These are phyloP conservation scores for Scytalopus superciliaris DNA, from an alignment of 2,113 vertebrate genomes.

Conservation along the genomic window DNA sequence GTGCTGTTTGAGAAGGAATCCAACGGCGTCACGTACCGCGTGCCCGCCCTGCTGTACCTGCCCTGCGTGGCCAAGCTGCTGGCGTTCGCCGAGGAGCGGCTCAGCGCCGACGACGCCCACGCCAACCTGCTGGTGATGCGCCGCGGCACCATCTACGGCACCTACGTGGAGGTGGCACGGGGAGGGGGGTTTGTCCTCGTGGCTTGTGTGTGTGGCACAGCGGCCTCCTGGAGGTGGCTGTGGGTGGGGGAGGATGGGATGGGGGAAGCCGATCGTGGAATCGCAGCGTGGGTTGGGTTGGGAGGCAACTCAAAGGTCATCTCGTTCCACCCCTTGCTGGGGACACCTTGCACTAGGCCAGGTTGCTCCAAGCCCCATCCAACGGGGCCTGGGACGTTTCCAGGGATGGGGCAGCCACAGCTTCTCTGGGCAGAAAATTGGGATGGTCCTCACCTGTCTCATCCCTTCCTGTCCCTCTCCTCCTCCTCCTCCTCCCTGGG, in stretches of 20 bases:
- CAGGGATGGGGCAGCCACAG: background rate
- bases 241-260: fast-evolving
- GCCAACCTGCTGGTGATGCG: conserved; percentile 90
- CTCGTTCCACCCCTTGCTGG: background rate
- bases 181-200: background rate
- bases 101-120: conserved; percentile 83
- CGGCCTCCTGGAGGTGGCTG: background rate
- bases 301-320: background rate
- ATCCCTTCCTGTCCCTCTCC: background rate
- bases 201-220: fast-evolving
- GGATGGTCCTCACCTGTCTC: background rate
- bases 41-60: conserved; percentile 87
- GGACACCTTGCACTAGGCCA: background rate
- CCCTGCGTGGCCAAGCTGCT: conserved; percentile 78
- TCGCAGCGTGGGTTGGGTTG: background rate
- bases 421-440: background rate
- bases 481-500: background rate
- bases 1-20: conserved; percentile 87
- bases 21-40: conserved; percentile 86
- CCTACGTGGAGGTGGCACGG: conserved; percentile 83
- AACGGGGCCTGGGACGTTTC: fast-evolving
- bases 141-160: conserved; percentile 80
- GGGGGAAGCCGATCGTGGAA: no score
- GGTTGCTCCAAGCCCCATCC: background rate
- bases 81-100: conserved; percentile 91